These are phyloP conservation scores for Pterois miles DNA, from an alignment of 2,797 vertebrate genomes.

Conservation along the genomic window DNA sequence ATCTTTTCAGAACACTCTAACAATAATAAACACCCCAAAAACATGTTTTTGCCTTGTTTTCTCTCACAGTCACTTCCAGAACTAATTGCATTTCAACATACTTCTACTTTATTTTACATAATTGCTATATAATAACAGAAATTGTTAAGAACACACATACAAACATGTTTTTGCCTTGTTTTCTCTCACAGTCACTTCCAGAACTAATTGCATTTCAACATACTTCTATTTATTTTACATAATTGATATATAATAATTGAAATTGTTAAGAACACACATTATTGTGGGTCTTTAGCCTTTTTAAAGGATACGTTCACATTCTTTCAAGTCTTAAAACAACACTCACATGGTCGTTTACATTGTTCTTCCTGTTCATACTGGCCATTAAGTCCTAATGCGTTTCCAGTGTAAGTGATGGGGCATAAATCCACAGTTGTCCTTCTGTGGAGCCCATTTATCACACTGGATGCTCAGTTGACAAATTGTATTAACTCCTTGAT, in stretches of 20 bases:
- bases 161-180: too few species aligned
- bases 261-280: too few species aligned
- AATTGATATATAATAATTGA: neutral
- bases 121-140: neutral
- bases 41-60: too few species aligned
- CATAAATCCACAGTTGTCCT: neutral
- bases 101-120: neutral
- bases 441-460: neutral
- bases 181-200: neutral
- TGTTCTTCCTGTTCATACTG: too few species aligned
- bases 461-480: neutral
- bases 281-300: too few species aligned
- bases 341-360: too few species aligned
- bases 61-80: neutral
- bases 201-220: neutral
- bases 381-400: neutral
- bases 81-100: neutral
- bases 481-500: neutral
- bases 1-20: neutral
- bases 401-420: neutral
- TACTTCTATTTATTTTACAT: neutral
- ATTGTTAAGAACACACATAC: too few species aligned
- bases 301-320: too few species aligned
- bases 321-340: too few species aligned
- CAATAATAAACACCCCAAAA: neutral